phyloP scores from a whole-genome alignment of 1,140 invertebrate species.

The Ganaspis sp. region DNA sequence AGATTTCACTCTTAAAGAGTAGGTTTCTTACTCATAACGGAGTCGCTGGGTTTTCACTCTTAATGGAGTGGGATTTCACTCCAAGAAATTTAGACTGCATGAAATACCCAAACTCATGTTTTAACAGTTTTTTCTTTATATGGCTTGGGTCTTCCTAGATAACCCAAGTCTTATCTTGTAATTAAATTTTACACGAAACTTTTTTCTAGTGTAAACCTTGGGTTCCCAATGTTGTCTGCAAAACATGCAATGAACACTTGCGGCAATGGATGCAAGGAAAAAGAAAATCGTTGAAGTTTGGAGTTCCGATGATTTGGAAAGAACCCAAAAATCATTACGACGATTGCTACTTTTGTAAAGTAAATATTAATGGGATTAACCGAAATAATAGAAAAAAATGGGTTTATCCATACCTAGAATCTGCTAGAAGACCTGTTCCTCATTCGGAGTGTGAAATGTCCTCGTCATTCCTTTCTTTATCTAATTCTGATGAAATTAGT shows the following conservation, averaged over 20 bases:
- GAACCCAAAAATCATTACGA: conserved; percentile 49
- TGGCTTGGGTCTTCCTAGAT: too few relatives aligned
- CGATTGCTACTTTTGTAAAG: conserved; percentile 55
- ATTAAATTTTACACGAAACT: too few relatives aligned
- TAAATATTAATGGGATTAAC: conserved; percentile 42
- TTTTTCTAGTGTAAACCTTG: background rate
- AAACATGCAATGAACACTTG: conserved; percentile 44
- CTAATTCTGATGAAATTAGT: too few relatives aligned
- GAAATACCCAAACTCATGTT: too few relatives aligned
- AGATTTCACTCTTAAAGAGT: too few relatives aligned
- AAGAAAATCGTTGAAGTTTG: conserved; percentile 42
- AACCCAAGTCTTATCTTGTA: too few relatives aligned
- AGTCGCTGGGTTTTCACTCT: too few relatives aligned
- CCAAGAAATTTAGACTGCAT: too few relatives aligned
- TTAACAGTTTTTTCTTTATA: too few relatives aligned
- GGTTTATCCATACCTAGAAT: conserved; percentile 29
- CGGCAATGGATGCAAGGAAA: conserved; percentile 48
- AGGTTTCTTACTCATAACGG: too few relatives aligned
- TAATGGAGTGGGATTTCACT: too few relatives aligned
- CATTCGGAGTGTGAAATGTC: conserved; percentile 25
- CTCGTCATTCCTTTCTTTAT: background rate
- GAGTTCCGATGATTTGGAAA: conserved; percentile 52
- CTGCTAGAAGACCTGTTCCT: conserved; percentile 30
- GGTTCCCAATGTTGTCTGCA: conserved; percentile 34
- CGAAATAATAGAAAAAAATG: conserved; percentile 24